Evolutionary conservation across 2,888 invertebrate genomes (phyloP).

Genomic region (Eupeodes latifasciatus): DNA sequence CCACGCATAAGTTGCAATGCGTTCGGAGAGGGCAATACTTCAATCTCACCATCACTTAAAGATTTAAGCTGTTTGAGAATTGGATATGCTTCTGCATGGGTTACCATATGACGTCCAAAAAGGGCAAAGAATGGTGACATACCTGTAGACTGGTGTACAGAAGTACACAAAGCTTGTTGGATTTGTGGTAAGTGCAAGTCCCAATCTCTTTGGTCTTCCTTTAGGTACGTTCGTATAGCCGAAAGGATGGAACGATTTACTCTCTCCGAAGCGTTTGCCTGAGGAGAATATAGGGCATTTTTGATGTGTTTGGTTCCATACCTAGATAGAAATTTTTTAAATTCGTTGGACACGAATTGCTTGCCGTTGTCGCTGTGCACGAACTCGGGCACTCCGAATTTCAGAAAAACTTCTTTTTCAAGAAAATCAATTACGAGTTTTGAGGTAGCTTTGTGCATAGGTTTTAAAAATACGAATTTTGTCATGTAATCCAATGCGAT

Average conservation of each 20-base stretch:
- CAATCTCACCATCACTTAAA: constrained; percentile 5
- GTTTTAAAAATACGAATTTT: too few relatives aligned
- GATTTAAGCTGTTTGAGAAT: background rate
- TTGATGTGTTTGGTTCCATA: background rate
- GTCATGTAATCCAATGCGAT: too few relatives aligned
- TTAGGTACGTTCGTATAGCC: background rate
- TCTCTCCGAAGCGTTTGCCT: constrained; percentile 1
- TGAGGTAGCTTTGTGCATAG: too few relatives aligned
- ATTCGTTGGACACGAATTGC: background rate
- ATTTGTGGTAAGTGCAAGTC: background rate
- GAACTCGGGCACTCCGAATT: background rate
- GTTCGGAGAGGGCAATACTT: background rate
- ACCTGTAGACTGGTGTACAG: background rate
- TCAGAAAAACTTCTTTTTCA: background rate
- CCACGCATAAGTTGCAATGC: background rate
- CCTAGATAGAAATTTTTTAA: background rate
- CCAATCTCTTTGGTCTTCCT: background rate
- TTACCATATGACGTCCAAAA: background rate
- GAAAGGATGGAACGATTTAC: background rate
- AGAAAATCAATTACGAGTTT: background rate
- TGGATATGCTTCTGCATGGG: background rate
- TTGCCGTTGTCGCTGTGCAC: background rate
- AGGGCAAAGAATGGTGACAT: background rate
- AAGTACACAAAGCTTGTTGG: background rate
- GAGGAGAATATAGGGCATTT: background rate